Base-by-base conservation (phyloP, 2,797 vertebrate species). In the Labeo calbasu region DNA sequence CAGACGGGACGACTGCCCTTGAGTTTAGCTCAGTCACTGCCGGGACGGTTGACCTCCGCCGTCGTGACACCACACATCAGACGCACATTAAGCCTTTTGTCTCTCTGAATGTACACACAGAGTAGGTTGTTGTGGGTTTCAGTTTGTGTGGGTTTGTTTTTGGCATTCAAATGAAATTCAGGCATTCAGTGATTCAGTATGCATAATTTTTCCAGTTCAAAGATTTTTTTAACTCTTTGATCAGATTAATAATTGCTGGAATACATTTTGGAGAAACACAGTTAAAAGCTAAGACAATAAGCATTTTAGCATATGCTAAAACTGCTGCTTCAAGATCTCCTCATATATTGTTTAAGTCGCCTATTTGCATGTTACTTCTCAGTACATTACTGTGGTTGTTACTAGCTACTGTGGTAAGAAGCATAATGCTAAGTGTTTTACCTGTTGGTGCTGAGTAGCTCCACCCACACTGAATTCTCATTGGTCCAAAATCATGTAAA, bases 1-100 rank as follows among this genome's bases (percentile, higher is more conserved):
- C 88, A 87, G 90, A 89, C 79, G 36, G 68, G 48, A 43, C 85
- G 89, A 86, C 79, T 83, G 92, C 86, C 92, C 94, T 94, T 94
- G 94, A 88, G 91, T 90, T 89, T 80, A 87, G 89, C 89, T 90
- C 91, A 90, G 91, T 93, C 92, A 89, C 73, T 84, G 89, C 90
- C 71, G 89, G 61, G 80, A 85, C 51, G 48, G 90, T 91, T 92
- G 92, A 94, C 93, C 93, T 94, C 87, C 91, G 84, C 92, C 32
- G 87, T 89, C 91, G 93, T 93, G 90, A 91, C 78, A 88, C 89
- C 90, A 83, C 73, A 89, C 90, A 88, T 90, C 88, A 86, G 89
- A 91, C 89, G 78, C 79, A 50, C 89, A 85, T 91, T 87, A 90
- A 90, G 90, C 84, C 81, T 36, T 87, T 83, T 77, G 81, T 76